These are phyloP conservation scores for Macropis europaea DNA, from an alignment of 2,888 invertebrate genomes.

Conservation along the genomic window DNA sequence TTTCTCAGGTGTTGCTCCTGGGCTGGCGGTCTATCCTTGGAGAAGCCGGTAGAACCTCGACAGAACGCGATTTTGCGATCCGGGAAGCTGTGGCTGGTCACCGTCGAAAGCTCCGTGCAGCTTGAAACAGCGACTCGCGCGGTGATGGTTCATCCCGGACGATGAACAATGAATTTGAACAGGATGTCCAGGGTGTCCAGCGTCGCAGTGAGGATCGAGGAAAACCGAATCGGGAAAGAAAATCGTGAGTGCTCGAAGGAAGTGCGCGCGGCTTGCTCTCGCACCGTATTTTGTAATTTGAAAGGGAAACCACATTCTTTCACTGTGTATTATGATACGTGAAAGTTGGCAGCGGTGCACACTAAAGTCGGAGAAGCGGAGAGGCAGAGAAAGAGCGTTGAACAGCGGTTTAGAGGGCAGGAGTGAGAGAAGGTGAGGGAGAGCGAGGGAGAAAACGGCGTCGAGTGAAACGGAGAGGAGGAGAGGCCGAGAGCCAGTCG, in stretches of 20 bases:
- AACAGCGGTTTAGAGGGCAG: background rate
- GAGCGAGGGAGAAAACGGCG: background rate
- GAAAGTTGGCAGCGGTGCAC: slow-evolving; percentile 75
- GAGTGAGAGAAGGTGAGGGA: slow-evolving; percentile 13
- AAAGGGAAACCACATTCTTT: slow-evolving; percentile 79
- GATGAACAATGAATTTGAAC: background rate
- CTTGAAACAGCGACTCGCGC: too few relatives aligned
- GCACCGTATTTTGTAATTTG: slow-evolving; percentile 78
- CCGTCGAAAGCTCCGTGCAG: too few relatives aligned
- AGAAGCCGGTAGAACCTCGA: slow-evolving; percentile 27
- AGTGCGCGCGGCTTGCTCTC: slow-evolving; percentile 55
- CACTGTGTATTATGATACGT: slow-evolving; percentile 79
- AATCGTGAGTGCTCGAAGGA: slow-evolving; percentile 62
- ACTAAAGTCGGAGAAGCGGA: slow-evolving; percentile 38
- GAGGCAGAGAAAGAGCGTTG: slow-evolving; percentile 22
- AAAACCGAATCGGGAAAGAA: slow-evolving; percentile 38
- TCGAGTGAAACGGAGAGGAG: slow-evolving; percentile 3
- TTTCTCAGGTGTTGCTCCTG: slow-evolving; percentile 49
- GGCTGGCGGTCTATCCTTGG: slow-evolving; percentile 40
- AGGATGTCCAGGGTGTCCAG: background rate
- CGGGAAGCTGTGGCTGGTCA: background rate
- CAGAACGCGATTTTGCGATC: slow-evolving; percentile 25
- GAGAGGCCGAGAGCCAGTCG: slow-evolving; percentile 44
- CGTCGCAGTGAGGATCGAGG: background rate
- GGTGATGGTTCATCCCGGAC: background rate